phyloP scores from a whole-genome alignment of 2,797 vertebrate genomes.

The Adelosebastes latens region DNA sequence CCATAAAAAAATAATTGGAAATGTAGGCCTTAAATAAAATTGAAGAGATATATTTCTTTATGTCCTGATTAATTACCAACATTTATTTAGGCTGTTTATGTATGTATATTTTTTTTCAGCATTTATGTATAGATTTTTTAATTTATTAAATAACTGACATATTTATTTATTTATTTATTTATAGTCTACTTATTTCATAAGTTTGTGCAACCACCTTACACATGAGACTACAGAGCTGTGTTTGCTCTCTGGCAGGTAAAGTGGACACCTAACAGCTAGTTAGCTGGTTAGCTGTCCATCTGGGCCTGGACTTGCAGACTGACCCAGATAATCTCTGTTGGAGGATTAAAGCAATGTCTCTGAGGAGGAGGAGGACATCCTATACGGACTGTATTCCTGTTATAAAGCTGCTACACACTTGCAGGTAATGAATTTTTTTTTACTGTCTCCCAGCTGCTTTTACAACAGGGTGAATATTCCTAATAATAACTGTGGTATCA shows the following conservation, averaged over 20 bases:
- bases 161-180: background rate
- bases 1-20: too few species aligned
- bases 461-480: background rate
- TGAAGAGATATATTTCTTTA: too few species aligned
- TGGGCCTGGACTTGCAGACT: conserved; percentile 30
- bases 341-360: conserved; percentile 66
- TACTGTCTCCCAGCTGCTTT: background rate
- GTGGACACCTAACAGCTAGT: conserved; percentile 13
- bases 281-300: conserved; percentile 26
- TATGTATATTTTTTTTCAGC: too few species aligned
- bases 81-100: too few species aligned
- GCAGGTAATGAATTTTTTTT: conserved; percentile 43
- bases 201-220: background rate
- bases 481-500: background rate
- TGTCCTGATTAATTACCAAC: too few species aligned
- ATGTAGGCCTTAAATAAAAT: too few species aligned
- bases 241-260: background rate
- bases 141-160: background rate
- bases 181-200: background rate
- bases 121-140: background rate
- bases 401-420: background rate
- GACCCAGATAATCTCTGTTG: conserved; percentile 70
- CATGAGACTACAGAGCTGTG: background rate
- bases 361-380: conserved; percentile 2
- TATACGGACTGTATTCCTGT: background rate